Conservation (phyloP, 2,797 vertebrate species). For the Megalops cyprinoides region DNA sequence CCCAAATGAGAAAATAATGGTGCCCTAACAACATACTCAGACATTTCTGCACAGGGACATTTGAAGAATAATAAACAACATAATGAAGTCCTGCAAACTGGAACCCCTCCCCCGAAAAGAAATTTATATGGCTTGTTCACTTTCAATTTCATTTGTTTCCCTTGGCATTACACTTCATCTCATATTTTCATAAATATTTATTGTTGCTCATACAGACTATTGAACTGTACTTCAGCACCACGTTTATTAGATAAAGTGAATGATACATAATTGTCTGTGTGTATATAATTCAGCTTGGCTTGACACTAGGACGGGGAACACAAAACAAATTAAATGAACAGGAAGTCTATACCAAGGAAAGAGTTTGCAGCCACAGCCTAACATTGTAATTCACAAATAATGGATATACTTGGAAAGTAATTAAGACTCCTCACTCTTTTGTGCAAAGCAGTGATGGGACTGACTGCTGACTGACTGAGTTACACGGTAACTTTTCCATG, state of each 20-base stretch:
- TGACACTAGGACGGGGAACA: not conserved
- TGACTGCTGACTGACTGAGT: not conserved
- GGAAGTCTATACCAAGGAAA: not conserved
- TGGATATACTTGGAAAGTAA: not conserved
- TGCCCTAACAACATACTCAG: not conserved
- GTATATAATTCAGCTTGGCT: not conserved
- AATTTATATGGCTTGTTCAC: not conserved
- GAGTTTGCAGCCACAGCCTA: not conserved
- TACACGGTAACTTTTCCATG: not conserved
- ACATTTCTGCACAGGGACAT: not conserved
- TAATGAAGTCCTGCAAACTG: not conserved
- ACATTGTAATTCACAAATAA: not conserved
- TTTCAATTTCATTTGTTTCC: not conserved
- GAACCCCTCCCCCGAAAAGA: not conserved
- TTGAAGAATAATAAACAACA: not conserved
- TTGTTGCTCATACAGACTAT: not conserved
- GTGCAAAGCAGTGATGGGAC: not conserved
- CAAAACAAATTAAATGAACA: slow-evolving; percentile 16
- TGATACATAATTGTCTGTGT: slow-evolving; percentile 4
- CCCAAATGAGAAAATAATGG: slow-evolving; percentile 1
- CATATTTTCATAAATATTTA: slow-evolving; percentile 22
- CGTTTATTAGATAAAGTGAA: not conserved
- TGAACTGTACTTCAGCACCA: not conserved
- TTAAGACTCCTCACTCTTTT: not conserved
- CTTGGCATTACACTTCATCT: not conserved